Evolutionary conservation across 2,113 vertebrate species (phyloP).

Genomic region (Scytalopus superciliaris): DNA sequence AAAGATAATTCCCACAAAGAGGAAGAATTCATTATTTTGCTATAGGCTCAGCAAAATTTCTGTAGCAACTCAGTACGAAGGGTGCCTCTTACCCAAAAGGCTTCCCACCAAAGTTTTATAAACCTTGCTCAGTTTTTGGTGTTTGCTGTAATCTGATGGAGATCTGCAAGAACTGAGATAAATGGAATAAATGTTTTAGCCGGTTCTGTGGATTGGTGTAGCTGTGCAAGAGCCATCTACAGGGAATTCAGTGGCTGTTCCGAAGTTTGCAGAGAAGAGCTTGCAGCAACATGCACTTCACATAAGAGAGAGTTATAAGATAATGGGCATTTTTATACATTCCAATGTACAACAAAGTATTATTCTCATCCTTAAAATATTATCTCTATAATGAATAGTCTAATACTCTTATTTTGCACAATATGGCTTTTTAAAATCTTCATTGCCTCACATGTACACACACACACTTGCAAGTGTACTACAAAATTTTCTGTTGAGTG

Average conservation of each 20-base stretch:
- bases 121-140: not conserved
- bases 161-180: not conserved
- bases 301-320: not conserved
- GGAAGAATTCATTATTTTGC: not conserved
- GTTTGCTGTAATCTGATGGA: not conserved
- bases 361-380: not conserved
- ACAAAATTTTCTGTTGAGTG: not conserved
- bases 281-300: not conserved
- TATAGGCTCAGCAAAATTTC: not conserved
- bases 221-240: not conserved
- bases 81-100: accelerated
- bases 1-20: not conserved
- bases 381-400: not conserved
- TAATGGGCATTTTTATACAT: not conserved
- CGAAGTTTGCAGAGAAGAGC: not conserved
- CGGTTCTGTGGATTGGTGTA: not conserved
- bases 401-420: not conserved
- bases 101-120: not conserved
- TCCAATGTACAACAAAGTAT: not conserved
- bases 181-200: not conserved
- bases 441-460: not conserved
- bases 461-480: not conserved
- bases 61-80: not conserved
- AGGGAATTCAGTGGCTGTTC: not conserved
- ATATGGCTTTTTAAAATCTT: not conserved